A percentile compares a stretch with the other conserved stretches of the same genome.
phyloP scores from a whole-genome alignment of 2,113 vertebrate species.

The Origma solitaria region DNA sequence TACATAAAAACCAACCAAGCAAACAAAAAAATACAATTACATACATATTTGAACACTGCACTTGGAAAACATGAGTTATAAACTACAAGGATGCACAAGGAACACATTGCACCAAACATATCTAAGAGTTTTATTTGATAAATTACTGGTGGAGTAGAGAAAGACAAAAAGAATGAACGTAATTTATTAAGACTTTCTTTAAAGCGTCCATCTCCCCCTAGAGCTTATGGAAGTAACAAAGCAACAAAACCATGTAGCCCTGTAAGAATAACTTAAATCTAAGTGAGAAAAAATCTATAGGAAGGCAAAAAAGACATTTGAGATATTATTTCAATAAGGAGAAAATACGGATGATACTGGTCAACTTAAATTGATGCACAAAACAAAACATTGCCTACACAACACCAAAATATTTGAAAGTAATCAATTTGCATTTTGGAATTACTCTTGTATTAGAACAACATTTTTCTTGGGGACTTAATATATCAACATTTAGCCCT shows the following conservation, averaged over 20 bases:
- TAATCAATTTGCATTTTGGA: neutral
- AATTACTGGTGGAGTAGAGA: neutral
- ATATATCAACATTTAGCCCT: neutral
- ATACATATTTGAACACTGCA: neutral
- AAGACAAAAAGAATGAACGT: neutral
- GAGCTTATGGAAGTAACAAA: neutral
- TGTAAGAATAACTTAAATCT: neutral
- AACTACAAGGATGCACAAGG: neutral
- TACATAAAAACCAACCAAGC: neutral
- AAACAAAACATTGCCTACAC: neutral
- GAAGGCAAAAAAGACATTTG: neutral
- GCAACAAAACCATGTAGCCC: neutral
- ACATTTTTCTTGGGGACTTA: neutral
- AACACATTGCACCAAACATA: neutral
- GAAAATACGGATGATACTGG: neutral
- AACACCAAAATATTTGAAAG: neutral
- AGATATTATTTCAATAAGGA: neutral
- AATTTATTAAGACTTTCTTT: slow-evolving; percentile 14
- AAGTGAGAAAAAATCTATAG: neutral
- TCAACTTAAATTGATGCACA: neutral
- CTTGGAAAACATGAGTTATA: neutral
- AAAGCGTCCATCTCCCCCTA: neutral
- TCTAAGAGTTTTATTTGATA: neutral
- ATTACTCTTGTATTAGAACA: neutral
- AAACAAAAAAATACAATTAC: neutral